phyloP scores from a whole-genome alignment of 1,140 invertebrate genomes.

The Pachypsylla venusta region DNA sequence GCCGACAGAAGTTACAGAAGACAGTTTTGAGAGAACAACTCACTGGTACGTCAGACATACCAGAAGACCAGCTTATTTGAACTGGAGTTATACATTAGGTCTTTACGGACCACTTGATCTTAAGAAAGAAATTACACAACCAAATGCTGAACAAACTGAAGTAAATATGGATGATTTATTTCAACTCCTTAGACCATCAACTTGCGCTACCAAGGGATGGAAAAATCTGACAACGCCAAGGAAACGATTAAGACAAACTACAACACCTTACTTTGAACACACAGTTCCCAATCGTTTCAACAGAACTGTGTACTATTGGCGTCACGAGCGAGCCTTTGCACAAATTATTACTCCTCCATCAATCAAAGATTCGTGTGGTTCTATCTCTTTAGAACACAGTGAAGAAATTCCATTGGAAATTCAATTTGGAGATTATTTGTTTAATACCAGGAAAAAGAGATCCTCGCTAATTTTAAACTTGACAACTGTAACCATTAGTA shows the following conservation, averaged over 20 bases:
- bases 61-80: background rate
- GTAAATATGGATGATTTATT: background rate
- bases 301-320: conserved; percentile 3
- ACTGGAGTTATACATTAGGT: background rate
- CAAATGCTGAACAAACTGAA: conserved; percentile 5
- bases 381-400: background rate
- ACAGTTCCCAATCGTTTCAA: background rate
- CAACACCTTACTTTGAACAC: background rate
- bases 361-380: background rate
- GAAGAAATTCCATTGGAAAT: background rate
- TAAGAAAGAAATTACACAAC: background rate
- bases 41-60: background rate
- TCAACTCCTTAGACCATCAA: background rate
- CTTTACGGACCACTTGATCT: background rate
- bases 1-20: background rate
- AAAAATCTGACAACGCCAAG: background rate
- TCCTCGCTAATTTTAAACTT: background rate
- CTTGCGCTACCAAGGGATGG: background rate
- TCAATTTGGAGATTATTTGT: background rate
- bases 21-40: conserved; percentile 4
- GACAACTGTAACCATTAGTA: background rate
- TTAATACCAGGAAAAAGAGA: background rate
- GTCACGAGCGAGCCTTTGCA: background rate
- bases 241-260: background rate
- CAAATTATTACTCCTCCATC: background rate